phyloP scores from a whole-genome alignment of 2,797 vertebrate genomes.

The Huso huso region DNA sequence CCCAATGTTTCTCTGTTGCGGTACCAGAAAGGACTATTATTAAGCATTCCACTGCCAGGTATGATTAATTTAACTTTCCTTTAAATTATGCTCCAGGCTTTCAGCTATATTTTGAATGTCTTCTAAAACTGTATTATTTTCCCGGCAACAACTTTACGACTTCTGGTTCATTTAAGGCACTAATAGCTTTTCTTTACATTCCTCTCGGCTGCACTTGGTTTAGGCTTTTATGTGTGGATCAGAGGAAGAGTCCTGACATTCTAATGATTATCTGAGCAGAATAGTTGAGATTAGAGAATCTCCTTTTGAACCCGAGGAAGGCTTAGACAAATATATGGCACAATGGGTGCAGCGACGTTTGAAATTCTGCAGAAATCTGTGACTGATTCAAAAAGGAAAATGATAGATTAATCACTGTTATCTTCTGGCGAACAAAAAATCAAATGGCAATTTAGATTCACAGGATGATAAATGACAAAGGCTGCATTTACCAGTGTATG shows the following conservation, averaged over 20 bases:
- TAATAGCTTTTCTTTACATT: conserved; percentile 5
- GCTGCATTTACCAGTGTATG: no score
- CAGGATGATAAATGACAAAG: no score
- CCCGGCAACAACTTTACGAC: background rate
- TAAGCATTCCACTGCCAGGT: background rate
- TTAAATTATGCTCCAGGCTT: background rate
- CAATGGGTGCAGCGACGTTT: background rate
- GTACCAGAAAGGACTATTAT: background rate
- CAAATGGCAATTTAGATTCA: no score
- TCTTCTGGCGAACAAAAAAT: background rate
- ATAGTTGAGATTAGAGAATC: background rate
- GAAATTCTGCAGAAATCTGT: background rate
- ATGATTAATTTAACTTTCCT: background rate
- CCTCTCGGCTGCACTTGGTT: background rate
- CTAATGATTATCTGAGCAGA: background rate
- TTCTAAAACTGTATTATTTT: background rate
- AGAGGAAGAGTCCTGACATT: background rate
- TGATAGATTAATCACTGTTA: background rate
- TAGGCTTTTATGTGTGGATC: background rate
- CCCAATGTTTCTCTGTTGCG: background rate
- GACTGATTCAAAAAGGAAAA: background rate
- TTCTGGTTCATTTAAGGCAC: conserved; percentile 4
- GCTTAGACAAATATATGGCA: background rate
- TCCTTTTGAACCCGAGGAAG: background rate
- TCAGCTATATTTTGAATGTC: background rate